A percentile compares a stretch with the other conserved stretches of the same genome.
Conservation (phyloP, 2,888 invertebrate genomes). For the Drosophila maculinotata region DNA sequence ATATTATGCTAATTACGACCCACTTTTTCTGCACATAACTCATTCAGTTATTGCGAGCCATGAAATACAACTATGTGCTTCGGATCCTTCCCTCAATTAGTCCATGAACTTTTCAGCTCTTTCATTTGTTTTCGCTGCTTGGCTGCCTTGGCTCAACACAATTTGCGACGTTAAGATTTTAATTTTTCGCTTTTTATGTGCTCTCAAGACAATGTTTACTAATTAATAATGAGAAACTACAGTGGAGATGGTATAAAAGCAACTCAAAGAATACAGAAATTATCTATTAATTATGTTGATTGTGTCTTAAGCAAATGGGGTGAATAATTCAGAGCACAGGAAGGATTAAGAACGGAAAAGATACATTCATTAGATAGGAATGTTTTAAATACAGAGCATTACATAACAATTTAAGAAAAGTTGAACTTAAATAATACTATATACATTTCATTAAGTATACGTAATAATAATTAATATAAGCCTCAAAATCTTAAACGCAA, state of each 20-base stretch:
- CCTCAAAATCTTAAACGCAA: too few species aligned
- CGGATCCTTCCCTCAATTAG: slow-evolving; percentile 34
- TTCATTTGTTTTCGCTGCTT: slow-evolving; percentile 13
- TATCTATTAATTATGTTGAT: not conserved
- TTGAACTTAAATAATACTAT: too few species aligned
- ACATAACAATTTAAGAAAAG: too few species aligned
- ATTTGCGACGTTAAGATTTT: slow-evolving; percentile 52
- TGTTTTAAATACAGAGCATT: not conserved
- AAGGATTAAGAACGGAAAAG: not conserved
- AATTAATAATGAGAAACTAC: slow-evolving; percentile 43
- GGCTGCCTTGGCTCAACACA: slow-evolving; percentile 39
- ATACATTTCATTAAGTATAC: too few species aligned
- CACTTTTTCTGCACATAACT: slow-evolving; percentile 55
- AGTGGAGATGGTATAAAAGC: not conserved
- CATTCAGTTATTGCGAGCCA: slow-evolving; percentile 55
- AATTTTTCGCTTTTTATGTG: slow-evolving; percentile 43
- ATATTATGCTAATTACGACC: slow-evolving; percentile 70
- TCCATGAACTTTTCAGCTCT: slow-evolving; percentile 36
- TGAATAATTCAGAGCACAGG: not conserved
- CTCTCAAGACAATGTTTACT: slow-evolving; percentile 35
- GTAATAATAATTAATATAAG: too few species aligned
- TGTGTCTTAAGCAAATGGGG: not conserved
- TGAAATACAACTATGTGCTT: slow-evolving; percentile 17
- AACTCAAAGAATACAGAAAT: not conserved
- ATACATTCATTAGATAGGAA: not conserved